Conservation (phyloP, 2,797 vertebrate species). For the Yasuhikotakia modesta region DNA sequence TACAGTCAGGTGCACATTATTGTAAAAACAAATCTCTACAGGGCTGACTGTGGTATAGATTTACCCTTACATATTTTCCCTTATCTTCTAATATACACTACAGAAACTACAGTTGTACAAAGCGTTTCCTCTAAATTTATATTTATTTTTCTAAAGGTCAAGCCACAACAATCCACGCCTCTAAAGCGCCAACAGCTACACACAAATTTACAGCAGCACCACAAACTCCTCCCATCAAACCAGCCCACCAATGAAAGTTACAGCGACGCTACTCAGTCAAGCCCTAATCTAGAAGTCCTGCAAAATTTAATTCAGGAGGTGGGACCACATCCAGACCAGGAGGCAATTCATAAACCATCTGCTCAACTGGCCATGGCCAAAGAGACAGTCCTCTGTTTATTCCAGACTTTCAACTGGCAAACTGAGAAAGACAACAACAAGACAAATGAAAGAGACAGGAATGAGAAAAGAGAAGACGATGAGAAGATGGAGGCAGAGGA, state of each 20-base stretch:
- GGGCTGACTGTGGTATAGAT: no score
- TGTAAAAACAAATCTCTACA: no score
- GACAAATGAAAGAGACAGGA: conserved; percentile 19
- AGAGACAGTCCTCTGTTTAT: conserved; percentile 93
- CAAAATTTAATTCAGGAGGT: conserved; percentile 97
- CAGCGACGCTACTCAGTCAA: conserved; percentile 55
- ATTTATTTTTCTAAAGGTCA: conserved; percentile 61
- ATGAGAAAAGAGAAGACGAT: conserved; percentile 14
- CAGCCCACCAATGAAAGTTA: conserved; percentile 29
- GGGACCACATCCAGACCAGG: conserved; percentile 92
- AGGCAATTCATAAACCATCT: conserved; percentile 93
- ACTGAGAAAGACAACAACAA: conserved; percentile 76
- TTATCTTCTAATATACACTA: no score
- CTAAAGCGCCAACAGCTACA: conserved; percentile 83
- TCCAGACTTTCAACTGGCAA: conserved; percentile 89
- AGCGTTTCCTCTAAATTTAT: no score
- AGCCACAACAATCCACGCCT: conserved; percentile 77
- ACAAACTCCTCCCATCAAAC: conserved; percentile 81
- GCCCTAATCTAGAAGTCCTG: conserved; percentile 80
- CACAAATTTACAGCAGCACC: conserved; percentile 67
- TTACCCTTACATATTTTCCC: no score
- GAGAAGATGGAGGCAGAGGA: conserved; percentile 44
- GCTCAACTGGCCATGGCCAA: conserved; percentile 93
- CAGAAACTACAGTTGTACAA: no score
- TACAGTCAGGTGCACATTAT: no score